Evolutionary conservation across 2,888 invertebrate genomes (phyloP).

Genomic region (Cecidostiba fungosa): DNA sequence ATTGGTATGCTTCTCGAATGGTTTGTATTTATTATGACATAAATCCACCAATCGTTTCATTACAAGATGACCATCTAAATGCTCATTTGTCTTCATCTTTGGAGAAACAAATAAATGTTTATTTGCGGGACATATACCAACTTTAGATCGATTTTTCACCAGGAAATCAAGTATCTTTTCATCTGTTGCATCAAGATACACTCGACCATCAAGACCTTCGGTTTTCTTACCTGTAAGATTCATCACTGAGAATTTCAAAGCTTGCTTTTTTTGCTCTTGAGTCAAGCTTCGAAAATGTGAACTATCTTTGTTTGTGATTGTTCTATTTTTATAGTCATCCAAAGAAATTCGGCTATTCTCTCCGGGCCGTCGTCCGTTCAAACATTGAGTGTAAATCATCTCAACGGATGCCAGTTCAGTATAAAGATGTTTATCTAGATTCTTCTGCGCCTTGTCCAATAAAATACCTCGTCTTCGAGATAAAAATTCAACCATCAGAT

Average conservation of each 20-base stretch:
- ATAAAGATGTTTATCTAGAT: neutral
- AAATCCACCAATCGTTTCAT: conserved; percentile 8
- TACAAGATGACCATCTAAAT: neutral
- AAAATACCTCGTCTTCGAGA: neutral
- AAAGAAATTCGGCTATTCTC: neutral
- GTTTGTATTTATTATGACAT: conserved; percentile 9
- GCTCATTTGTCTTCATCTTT: neutral
- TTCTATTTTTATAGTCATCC: conserved; percentile 9
- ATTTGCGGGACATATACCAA: neutral
- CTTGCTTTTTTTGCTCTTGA: neutral
- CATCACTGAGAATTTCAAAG: neutral
- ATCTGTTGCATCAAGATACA: neutral
- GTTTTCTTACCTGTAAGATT: neutral
- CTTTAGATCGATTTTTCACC: neutral
- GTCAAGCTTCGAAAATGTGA: neutral
- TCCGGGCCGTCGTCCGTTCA: conserved; percentile 3
- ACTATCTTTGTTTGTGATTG: neutral
- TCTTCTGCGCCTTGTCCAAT: neutral
- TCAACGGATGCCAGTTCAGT: neutral
- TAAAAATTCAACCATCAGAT: neutral
- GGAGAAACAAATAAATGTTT: neutral
- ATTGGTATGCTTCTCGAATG: neutral
- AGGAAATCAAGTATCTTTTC: conserved; percentile 5
- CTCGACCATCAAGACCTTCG: conserved; percentile 25
- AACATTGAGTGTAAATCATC: conserved; percentile 6